These are phyloP conservation scores for Sycophila sp. DNA, from an alignment of 1,140 invertebrate genomes.

Conservation along the genomic window DNA sequence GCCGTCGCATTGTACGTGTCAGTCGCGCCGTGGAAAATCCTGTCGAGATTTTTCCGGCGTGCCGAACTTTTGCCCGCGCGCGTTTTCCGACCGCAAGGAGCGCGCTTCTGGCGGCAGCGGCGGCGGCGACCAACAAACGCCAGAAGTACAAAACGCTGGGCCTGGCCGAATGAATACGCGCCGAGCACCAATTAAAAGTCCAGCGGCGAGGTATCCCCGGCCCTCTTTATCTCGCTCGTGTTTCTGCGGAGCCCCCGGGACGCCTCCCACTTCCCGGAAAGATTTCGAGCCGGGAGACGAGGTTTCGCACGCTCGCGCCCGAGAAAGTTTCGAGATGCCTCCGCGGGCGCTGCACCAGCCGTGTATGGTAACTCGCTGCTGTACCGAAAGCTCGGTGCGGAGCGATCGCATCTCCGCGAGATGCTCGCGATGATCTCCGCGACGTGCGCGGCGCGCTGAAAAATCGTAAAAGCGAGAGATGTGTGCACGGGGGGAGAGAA, in stretches of 20 bases:
- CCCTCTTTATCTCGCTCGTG: conserved; percentile 12
- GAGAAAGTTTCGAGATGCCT: neutral
- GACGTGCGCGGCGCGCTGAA: no score
- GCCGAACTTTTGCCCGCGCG: no score
- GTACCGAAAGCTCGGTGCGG: neutral
- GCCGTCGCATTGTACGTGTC: no score
- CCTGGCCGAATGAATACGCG: conserved; percentile 14
- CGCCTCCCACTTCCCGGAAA: conserved; percentile 19
- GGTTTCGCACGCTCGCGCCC: neutral
- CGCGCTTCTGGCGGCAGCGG: neutral
- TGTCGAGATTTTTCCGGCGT: no score
- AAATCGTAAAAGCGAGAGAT: conserved; percentile 17
- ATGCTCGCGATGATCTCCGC: no score
- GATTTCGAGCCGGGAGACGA: neutral
- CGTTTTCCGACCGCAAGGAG: no score
- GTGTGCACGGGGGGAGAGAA: no score
- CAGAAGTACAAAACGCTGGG: conserved; percentile 1
- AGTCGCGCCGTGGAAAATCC: no score
- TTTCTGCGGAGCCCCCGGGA: neutral
- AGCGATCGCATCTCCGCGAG: neutral
- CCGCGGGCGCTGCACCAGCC: no score
- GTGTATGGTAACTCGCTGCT: no score
- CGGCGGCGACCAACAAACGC: no score
- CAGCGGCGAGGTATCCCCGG: neutral
- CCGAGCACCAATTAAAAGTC: conserved; percentile 20